These are phyloP conservation scores for Hymenochirus boettgeri DNA, from an alignment of 2,113 vertebrate species.

Conservation along the genomic window DNA sequence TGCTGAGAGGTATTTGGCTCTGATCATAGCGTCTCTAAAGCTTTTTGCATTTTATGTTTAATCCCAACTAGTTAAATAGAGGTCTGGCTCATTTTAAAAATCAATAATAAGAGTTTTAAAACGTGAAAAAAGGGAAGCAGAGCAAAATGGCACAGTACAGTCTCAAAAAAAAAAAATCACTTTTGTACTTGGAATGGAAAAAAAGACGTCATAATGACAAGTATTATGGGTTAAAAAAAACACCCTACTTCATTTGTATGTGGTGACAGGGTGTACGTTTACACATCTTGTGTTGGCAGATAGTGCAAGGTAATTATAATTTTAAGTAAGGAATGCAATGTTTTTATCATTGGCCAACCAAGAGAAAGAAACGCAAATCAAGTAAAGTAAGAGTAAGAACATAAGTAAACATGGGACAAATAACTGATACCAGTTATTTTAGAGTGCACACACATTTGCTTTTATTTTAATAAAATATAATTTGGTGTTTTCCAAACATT, in stretches of 20 bases:
- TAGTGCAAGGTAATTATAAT: not conserved
- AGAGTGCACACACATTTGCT: no score
- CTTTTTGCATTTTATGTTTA: constrained; percentile 17
- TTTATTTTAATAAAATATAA: no score
- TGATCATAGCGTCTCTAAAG: not conserved
- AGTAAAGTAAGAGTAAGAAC: no score
- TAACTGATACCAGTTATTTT: no score
- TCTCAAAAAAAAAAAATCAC: constrained; percentile 12
- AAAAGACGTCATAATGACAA: not conserved
- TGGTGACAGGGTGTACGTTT: not conserved
- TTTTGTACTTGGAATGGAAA: no score
- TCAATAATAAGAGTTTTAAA: constrained; percentile 28
- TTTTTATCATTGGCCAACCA: no score
- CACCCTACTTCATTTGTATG: constrained; percentile 13
- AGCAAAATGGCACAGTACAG: constrained; percentile 11
- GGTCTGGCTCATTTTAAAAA: constrained; percentile 24
- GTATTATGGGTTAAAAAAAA: not conserved
- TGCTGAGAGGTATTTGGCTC: constrained; percentile 26
- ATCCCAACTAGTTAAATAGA: constrained; percentile 13
- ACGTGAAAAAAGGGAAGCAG: not conserved
- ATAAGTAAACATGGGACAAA: no score
- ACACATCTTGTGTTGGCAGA: constrained; percentile 9
- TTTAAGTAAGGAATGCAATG: not conserved
- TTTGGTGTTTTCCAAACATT: no score
- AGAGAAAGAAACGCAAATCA: no score